Evolutionary conservation across 2,797 vertebrate species (phyloP), one percentile per base, ranked within the genome.

Genomic region (Rachycentron canadum): DNA sequence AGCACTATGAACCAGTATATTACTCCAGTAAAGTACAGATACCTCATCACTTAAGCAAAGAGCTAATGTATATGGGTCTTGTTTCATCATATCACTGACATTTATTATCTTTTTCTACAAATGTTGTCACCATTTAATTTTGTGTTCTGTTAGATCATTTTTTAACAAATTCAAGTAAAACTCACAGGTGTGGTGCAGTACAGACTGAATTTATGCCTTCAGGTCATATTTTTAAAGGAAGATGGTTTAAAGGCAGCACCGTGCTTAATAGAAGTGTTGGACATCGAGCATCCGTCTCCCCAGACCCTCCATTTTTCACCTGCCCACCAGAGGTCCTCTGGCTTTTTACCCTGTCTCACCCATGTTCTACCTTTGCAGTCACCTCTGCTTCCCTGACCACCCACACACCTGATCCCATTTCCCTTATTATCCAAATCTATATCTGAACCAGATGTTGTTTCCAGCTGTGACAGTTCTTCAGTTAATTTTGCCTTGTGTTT

Each of bases 171-270:
- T 32, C 5, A 21, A 34, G 21, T 58, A 12, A 58, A 5, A 32
- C 2, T 32, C 32, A n/a, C n/a, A n/a, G n/a, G n/a, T n/a, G 11
- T 36, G 11, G 12, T 36, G 32, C 21, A 32, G 1, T 23, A 38
- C 6, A 57, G 11, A 38, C 21, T 3, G 19, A 32, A 32, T 36
- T 13, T 36, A 57, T 7, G 32, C 2, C 55, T 11, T 50, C n/a
- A 12, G 12, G 47, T 47, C 55, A 19, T 12, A 5, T 21, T 34
- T 57, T 12, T 23, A 5, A 36, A 14, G 32, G 21, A 38, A 23
- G 57, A 59, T n/a, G 21, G 56, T 21, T 23, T 23, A 21, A 36
- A 59, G 6, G 57, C 57, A 59, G 57, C 57, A 23, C 57, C 34
- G 19, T 23, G 36, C 21, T 59, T 52, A 13, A 23, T n/a, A 25